Evolutionary conservation across 2,113 vertebrate species (phyloP), one percentile per base, ranked within the genome.

Genomic region (Cyrtonyx montezumae): DNA sequence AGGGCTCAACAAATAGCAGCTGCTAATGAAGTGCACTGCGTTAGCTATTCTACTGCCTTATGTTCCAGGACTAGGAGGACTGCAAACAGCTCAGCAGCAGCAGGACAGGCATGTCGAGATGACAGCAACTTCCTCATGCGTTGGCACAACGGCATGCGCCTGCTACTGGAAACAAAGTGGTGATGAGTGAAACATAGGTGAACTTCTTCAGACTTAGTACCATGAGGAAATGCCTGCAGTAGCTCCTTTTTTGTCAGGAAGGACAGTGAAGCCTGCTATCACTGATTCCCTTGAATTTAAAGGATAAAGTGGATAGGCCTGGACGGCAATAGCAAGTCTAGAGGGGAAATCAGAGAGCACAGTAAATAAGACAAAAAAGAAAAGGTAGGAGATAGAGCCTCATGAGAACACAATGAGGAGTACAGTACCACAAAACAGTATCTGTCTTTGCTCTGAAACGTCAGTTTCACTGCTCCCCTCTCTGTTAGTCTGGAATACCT

Each of bases 171-270:
- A 59, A 8, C 58, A 70, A 61, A 67, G 9, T 40, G 53, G 37
- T 67, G 51, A 49, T 23, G 2, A 70, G 20, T 6, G 17, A 4
- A n/a, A 48, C 0, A 0, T 7, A 66, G 23, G 40, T 22, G 32
- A 8, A 3, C 23, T 42, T 5, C 21, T 17, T 49, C 43, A 77
- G 16, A 45, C n/a, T 22, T 11, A 76, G 36, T 34, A 58, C 5
- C 26, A 3, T 0, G 0, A 43, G 56, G 30, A 74, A 91, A 70
- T 0, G 9, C 8, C 36, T 46, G 23, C 1, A 2, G 23, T 5
- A 49, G 25, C 6, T 7, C 5, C 11, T 49, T 25, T 45, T 51
- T 55, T 61, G 21, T 25, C 7, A 70, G 42, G 4, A 13, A 61
- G 30, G 26, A 62, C 1, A 1, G 73, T 23, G 36, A 48, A 75